A percentile compares a stretch with the other conserved stretches of the same genome.
phyloP scores from a whole-genome alignment of 2,888 invertebrate species.

The Drosophila affinis region DNA sequence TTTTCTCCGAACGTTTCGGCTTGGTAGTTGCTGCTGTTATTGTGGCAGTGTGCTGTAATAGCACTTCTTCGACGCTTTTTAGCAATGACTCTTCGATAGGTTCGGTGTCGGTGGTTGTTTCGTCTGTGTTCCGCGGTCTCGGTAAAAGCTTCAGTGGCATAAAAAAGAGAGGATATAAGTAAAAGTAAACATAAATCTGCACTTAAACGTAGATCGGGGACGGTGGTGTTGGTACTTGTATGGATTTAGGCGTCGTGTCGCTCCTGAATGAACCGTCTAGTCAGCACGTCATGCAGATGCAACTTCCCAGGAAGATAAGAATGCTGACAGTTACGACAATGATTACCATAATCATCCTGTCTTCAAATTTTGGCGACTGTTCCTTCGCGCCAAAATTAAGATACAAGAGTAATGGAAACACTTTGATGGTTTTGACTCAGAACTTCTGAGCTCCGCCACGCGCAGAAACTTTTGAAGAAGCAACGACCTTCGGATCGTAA shows the following conservation, averaged over 20 bases:
- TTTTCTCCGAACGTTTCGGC: neutral
- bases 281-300: neutral
- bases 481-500: too few species aligned
- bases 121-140: neutral
- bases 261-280: neutral
- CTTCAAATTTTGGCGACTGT: neutral
- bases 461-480: neutral
- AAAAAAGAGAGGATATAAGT: neutral
- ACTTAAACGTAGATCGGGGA: conserved; percentile 30
- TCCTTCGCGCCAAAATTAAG: neutral
- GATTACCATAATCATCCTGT: neutral
- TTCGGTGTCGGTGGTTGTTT: conserved; percentile 5
- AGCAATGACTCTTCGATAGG: conserved; percentile 56
- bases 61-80: conserved; percentile 38
- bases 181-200: conserved; percentile 22
- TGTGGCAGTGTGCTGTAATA: conserved; percentile 15
- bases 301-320: neutral
- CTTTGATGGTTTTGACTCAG: too few species aligned
- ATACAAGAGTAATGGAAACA: too few species aligned
- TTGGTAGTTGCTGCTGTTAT: neutral
- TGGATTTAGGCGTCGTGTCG: neutral
- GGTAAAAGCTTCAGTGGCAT: conserved; percentile 6
- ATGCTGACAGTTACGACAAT: neutral
- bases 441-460: too few species aligned
- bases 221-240: neutral